Conservation (phyloP, 2,888 invertebrate species). For the Amphipyra berbera region DNA sequence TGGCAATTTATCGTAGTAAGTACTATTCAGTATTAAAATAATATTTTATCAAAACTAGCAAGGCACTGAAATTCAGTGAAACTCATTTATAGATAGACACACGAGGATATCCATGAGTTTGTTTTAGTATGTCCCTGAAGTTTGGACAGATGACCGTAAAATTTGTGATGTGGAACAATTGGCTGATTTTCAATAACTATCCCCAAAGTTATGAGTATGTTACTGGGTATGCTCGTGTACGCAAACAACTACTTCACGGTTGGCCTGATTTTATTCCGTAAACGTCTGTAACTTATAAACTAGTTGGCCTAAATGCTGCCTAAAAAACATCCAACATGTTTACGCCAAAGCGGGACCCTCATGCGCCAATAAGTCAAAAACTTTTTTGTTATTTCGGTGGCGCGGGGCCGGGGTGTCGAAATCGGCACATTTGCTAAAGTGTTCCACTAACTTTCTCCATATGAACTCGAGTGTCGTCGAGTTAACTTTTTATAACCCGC, state of each 20-base stretch:
- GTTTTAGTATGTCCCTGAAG: conserved; percentile 24
- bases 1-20: not conserved
- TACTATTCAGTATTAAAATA: not conserved
- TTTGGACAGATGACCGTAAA: conserved; percentile 42
- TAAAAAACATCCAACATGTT: conserved; percentile 84
- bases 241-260: conserved; percentile 61
- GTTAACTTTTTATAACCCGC: conserved; percentile 77
- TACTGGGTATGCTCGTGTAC: conserved; percentile 46
- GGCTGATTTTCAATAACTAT: conserved; percentile 56
- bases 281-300: conserved; percentile 73
- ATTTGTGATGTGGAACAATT: conserved; percentile 47
- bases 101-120: conserved; percentile 5
- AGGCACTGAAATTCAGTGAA: conserved; percentile 3
- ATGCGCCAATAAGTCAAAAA: conserved; percentile 69
- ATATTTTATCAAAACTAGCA: not conserved
- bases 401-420: conserved; percentile 71
- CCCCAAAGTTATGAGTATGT: conserved; percentile 49
- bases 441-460: conserved; percentile 80
- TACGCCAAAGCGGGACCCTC: conserved; percentile 68
- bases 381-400: conserved; percentile 80
- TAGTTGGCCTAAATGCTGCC: conserved; percentile 74
- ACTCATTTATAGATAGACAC: not conserved
- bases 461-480: conserved; percentile 76
- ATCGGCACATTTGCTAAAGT: conserved; percentile 83
- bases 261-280: conserved; percentile 69